A percentile compares a stretch with the other conserved stretches of the same genome.
These are phyloP conservation scores for Mirza zaza DNA, from an alignment of 2,113 vertebrate species.

Conservation along the genomic window DNA sequence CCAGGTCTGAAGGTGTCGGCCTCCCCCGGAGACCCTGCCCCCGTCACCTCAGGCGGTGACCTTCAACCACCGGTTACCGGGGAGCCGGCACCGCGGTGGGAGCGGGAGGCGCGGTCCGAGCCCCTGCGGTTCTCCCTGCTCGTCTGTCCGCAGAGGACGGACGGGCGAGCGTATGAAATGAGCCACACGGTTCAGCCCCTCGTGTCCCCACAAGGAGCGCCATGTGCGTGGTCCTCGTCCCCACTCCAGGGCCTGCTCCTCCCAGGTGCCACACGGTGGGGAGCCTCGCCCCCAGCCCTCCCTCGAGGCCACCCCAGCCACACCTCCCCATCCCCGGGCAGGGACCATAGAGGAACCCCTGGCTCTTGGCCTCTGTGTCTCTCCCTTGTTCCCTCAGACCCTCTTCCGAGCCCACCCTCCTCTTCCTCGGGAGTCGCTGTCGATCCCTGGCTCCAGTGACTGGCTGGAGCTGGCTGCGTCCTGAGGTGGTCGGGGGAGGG, in stretches of 20 bases:
- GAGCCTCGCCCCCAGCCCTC: background rate
- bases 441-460: too few species aligned
- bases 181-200: background rate
- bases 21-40: background rate
- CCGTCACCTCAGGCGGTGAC: background rate
- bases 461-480: background rate
- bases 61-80: accelerated
- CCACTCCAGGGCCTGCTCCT: background rate
- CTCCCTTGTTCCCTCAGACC: background rate
- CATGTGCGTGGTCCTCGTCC: background rate
- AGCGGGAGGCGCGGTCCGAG: accelerated
- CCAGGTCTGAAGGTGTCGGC: too few species aligned
- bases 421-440: background rate
- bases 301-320: background rate
- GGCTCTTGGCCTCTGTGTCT: background rate
- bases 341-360: background rate
- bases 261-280: background rate
- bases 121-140: background rate
- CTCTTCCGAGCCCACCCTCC: background rate
- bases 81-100: background rate
- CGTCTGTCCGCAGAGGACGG: background rate
- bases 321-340: background rate
- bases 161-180: background rate
- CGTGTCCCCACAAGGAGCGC: background rate
- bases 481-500: background rate